Percentiles rank a stretch among this genome's conserved stretches.
Evolutionary conservation across 2,113 vertebrate species (phyloP).

Genomic region (Catharus fuscescens): DNA sequence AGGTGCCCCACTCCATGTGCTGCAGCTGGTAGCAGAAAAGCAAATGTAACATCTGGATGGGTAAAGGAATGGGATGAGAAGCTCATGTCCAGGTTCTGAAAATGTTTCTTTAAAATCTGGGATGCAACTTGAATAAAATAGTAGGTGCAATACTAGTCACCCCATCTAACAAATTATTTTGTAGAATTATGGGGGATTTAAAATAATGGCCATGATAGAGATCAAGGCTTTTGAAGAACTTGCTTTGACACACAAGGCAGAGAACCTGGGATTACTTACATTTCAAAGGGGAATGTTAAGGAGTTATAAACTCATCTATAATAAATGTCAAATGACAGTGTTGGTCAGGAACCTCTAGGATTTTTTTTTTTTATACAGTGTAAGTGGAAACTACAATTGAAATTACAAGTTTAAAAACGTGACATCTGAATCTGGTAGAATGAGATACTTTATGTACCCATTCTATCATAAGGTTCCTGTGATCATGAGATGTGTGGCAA

Average conservation of each 20-base stretch:
- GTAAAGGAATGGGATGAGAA: background rate
- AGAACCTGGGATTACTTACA: constrained; percentile 2
- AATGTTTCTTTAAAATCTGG: background rate
- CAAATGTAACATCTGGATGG: background rate
- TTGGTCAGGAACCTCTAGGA: background rate
- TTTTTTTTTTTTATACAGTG: background rate
- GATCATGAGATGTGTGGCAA: background rate
- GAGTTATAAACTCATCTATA: background rate
- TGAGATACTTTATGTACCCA: background rate
- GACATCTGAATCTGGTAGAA: background rate
- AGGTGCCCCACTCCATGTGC: background rate
- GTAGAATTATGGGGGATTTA: background rate
- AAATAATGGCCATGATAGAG: background rate
- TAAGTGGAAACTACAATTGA: background rate
- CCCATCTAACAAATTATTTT: background rate
- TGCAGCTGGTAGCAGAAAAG: background rate
- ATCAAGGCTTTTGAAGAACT: background rate
- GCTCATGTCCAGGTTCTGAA: background rate
- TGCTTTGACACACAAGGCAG: background rate
- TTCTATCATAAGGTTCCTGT: background rate
- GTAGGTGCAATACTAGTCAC: background rate
- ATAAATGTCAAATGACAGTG: background rate
- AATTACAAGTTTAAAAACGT: background rate
- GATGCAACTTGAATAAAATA: background rate
- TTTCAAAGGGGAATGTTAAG: constrained; percentile 12